Base-by-base conservation (phyloP, 2,113 vertebrate species). In the Nycticryphes semicollaris region DNA sequence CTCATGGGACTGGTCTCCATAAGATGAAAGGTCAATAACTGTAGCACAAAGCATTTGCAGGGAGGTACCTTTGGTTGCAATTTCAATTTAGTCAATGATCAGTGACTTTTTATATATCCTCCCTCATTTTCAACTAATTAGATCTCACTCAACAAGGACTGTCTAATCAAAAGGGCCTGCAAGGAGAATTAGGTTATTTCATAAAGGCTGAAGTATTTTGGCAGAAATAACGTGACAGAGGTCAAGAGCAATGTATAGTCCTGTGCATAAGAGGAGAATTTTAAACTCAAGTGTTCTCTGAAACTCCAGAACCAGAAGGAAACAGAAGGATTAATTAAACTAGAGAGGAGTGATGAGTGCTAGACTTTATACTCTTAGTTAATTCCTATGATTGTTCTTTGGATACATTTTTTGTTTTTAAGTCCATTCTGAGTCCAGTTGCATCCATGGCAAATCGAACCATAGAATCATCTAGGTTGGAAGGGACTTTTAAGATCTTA, bases 171-270 rank as follows among this genome's bases (percentile, higher is more conserved):
- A 84, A 41, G 24, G 56, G 7, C 10, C 24, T 54, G 69, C 4
- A 69, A 75, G 43, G 12, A 76, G 60, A 60, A 39, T 21, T 69
- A 30, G 14, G 33, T 53, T 68, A 53, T 60, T 89, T 72, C 1
- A 1, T 41, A 62, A 54, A 56, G 43, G 19, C 2, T 50, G 64
- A 86, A 21, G 14, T 67, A 30, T 48, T 91, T 78, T 53, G 63
- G 39, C 30, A 79, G 33, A 87, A 93, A 56, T 37, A 51, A 45
- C 0, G 2, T 10, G 51, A 7, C 3, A 2, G 3, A 63, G 19
- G 64, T 60, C 0, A 0, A 72, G 24, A 10, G 30, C 18, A 73
- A 5, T 2, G 15, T 4, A 14, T 14, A 47, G 10, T 50, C 22
- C 9, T 51, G 9, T 18, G 13, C 16, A 1, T 4, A 63, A 69